A percentile compares a stretch with the other conserved stretches of the same genome.
phyloP scores from a whole-genome alignment of 2,888 invertebrate genomes.

The Platycheirus rosarum region DNA sequence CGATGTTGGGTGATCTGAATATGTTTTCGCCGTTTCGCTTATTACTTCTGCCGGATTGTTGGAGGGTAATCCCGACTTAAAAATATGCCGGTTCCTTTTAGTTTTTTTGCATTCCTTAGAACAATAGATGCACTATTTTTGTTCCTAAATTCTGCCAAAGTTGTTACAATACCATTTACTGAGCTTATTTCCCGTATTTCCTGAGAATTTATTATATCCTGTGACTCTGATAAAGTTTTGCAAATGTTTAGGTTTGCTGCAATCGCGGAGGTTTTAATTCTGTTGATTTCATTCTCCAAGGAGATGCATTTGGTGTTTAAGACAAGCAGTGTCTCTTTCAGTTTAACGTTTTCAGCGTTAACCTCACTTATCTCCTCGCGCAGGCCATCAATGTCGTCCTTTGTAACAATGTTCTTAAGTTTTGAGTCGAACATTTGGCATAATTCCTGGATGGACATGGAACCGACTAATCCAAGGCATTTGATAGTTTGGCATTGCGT shows the following conservation, averaged over 20 bases:
- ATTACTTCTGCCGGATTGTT: neutral
- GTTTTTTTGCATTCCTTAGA: conserved; percentile 1
- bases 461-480: conserved; percentile 2
- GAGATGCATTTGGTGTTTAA: neutral
- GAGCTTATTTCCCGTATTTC: neutral
- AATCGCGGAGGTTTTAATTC: neutral
- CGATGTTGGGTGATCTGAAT: conserved; percentile 12
- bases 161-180: neutral
- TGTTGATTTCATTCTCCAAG: neutral
- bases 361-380: neutral
- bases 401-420: conserved; percentile 4
- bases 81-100: conserved; percentile 2
- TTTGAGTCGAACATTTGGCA: conserved; percentile 6
- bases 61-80: conserved; percentile 3
- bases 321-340: neutral
- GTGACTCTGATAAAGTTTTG: conserved; percentile 9
- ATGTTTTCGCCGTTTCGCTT: conserved; percentile 1
- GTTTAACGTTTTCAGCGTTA: neutral
- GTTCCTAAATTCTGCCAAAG: conserved; percentile 3
- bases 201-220: neutral
- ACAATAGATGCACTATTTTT: neutral
- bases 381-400: neutral
- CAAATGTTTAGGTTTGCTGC: conserved; percentile 9
- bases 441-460: conserved; percentile 11
- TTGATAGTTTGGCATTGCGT: no score